phyloP scores from a whole-genome alignment of 1,140 invertebrate genomes.

The Glossosoma conforme region DNA sequence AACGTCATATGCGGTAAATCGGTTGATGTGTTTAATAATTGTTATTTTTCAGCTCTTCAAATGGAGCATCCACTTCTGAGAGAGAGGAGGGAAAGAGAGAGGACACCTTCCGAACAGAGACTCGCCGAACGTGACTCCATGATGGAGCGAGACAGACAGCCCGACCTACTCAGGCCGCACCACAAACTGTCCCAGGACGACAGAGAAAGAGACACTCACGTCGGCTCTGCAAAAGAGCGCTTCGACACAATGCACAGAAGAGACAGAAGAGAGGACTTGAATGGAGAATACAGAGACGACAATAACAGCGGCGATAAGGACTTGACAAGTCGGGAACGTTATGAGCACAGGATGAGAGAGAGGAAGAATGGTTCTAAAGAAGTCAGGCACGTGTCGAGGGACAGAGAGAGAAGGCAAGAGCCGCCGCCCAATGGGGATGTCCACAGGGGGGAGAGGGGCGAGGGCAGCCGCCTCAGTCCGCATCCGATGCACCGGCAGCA shows the following conservation, averaged over 20 bases:
- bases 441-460: conserved; percentile 13
- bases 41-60: conserved; percentile 8
- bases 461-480: conserved; percentile 15
- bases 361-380: conserved; percentile 12
- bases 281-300: conserved; percentile 13
- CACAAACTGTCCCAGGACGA: conserved; percentile 10
- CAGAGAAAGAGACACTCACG: conserved; percentile 12
- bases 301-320: conserved; percentile 16
- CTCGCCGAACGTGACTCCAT: neutral
- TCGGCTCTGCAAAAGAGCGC: conserved; percentile 10
- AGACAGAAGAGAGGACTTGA: conserved; percentile 10
- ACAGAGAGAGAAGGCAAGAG: conserved; percentile 4
- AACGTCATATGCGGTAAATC: no score
- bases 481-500: conserved; percentile 5
- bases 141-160: conserved; percentile 13
- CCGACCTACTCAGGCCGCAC: conserved; percentile 17
- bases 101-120: conserved; percentile 21
- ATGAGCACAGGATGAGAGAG: conserved; percentile 11
- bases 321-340: conserved; percentile 12
- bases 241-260: conserved; percentile 17
- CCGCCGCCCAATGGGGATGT: conserved; percentile 8
- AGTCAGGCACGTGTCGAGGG: conserved; percentile 5
- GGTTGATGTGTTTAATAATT: no score
- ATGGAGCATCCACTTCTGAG: conserved; percentile 21
- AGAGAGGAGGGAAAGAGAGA: conserved; percentile 24